Conservation (phyloP, 2,113 vertebrate species). For the Ovis canadensis region DNA sequence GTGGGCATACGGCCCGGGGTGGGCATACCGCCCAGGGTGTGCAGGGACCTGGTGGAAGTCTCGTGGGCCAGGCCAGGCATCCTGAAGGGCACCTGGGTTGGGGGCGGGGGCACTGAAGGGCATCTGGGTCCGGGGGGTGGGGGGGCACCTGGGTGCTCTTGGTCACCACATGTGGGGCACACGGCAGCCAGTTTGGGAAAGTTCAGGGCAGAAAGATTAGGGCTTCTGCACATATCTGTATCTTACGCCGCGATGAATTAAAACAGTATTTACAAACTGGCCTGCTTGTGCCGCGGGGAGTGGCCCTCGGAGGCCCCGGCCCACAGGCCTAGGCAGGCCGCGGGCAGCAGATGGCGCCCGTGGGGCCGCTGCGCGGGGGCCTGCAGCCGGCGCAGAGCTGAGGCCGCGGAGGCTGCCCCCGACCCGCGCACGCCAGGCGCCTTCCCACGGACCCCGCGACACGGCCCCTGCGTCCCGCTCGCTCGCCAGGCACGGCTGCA, state of each 20-base stretch:
- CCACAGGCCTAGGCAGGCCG: background rate
- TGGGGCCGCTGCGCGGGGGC: background rate
- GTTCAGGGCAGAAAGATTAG: background rate
- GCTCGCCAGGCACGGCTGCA: background rate
- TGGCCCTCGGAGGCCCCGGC: background rate
- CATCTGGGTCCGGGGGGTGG: too few species aligned
- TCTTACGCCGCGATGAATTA: rapidly evolving
- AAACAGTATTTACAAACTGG: background rate
- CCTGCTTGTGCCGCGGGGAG: background rate
- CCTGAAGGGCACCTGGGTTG: background rate
- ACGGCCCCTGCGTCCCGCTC: background rate
- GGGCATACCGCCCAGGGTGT: background rate
- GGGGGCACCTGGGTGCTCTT: background rate
- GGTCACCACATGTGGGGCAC: background rate
- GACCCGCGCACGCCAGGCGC: rapidly evolving
- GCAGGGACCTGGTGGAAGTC: background rate
- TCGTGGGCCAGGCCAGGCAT: background rate
- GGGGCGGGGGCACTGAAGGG: background rate
- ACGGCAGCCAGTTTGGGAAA: background rate
- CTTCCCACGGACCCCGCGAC: background rate
- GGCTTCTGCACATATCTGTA: background rate
- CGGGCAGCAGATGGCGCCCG: background rate
- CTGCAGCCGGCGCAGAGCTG: background rate
- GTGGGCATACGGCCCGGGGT: background rate
- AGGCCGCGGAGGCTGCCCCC: background rate